A percentile compares a stretch with the other conserved stretches of the same genome.
Evolutionary conservation across 1,140 invertebrate species (phyloP).

Genomic region (Copidosoma floridanum): DNA sequence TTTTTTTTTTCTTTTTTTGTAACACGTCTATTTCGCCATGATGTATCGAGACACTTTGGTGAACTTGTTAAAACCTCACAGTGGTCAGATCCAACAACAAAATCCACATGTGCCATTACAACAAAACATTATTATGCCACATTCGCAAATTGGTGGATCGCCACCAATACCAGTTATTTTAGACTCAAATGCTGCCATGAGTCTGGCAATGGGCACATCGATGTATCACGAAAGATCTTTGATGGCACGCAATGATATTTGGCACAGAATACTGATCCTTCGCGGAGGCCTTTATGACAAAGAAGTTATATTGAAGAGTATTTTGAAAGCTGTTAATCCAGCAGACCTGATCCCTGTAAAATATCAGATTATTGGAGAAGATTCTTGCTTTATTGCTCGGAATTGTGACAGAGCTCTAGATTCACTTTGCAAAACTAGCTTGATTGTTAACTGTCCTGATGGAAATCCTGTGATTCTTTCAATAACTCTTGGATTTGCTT

Average conservation of each 20-base stretch:
- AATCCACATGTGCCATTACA: not conserved
- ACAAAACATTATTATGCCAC: not conserved
- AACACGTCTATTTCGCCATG: not conserved
- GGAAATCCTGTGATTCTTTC: conserved; percentile 49
- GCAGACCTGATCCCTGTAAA: conserved; percentile 56
- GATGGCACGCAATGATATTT: conserved; percentile 46
- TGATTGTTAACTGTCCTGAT: conserved; percentile 49
- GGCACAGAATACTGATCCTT: conserved; percentile 47
- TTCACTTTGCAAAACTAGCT: conserved; percentile 52
- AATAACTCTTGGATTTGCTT: conserved; percentile 52
- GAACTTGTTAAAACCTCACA: not conserved
- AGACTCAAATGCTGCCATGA: conserved; percentile 39
- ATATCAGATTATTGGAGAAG: conserved; percentile 46
- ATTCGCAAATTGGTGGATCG: not conserved
- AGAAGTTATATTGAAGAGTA: conserved; percentile 52
- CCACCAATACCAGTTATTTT: conserved; percentile 32
- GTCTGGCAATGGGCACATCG: conserved; percentile 39
- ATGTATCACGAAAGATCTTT: conserved; percentile 42
- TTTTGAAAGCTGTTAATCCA: conserved; percentile 54
- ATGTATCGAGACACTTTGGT: conserved; percentile 6
- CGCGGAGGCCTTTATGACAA: conserved; percentile 45
- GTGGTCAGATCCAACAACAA: not conserved
- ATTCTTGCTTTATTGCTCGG: conserved; percentile 53
- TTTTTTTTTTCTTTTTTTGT: no score
- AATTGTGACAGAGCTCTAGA: conserved; percentile 57